Evolutionary conservation across 2,113 vertebrate genomes (phyloP).

Genomic region (Tylochromis polylepis): DNA sequence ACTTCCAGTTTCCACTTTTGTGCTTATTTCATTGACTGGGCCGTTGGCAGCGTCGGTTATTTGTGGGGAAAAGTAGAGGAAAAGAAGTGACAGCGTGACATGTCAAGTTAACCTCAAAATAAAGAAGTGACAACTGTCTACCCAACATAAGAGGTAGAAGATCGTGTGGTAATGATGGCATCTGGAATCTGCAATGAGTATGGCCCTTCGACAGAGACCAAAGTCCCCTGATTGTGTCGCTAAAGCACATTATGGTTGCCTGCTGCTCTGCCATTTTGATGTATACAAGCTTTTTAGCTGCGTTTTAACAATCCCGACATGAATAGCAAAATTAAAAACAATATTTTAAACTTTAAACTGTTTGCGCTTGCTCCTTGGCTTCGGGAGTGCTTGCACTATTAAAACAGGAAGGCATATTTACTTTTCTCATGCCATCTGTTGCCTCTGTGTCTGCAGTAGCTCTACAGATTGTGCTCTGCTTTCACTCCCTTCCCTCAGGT

Average conservation of each 20-base stretch:
- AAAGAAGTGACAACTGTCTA: not conserved
- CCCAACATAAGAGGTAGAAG: not conserved
- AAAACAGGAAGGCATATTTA: not conserved
- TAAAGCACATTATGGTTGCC: not conserved
- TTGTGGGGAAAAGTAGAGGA: not conserved
- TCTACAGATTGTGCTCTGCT: not conserved
- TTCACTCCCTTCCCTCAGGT: not conserved
- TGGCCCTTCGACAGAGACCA: not conserved
- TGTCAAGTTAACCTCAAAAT: not conserved
- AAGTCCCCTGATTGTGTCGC: not conserved
- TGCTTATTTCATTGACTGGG: constrained; percentile 48
- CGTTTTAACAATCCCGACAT: not conserved
- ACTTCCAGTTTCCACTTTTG: constrained; percentile 28
- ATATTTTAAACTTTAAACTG: not conserved
- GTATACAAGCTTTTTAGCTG: not conserved
- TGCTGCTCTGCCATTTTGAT: not conserved
- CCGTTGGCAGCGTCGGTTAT: not conserved
- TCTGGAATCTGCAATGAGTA: not conserved
- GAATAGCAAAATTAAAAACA: not conserved
- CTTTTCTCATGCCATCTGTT: constrained; percentile 17
- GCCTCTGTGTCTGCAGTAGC: not conserved
- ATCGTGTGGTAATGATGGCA: not conserved
- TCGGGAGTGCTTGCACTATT: not conserved
- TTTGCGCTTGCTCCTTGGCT: not conserved
- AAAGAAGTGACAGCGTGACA: not conserved